These are phyloP conservation scores for Clepsis dumicolana DNA, from an alignment of 2,888 invertebrate species.

Conservation along the genomic window DNA sequence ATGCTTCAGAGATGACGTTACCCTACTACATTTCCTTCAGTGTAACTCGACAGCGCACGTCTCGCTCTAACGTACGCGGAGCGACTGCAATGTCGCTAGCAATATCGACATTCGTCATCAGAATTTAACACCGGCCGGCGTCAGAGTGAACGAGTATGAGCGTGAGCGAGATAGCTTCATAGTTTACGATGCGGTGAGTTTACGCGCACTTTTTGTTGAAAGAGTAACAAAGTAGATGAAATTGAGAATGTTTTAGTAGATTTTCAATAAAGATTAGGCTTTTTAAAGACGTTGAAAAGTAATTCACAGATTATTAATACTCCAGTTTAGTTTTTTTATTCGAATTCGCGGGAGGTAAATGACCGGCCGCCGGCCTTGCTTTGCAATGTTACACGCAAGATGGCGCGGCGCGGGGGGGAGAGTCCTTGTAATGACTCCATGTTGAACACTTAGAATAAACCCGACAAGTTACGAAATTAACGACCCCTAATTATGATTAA, in stretches of 20 bases:
- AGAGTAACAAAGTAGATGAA: not conserved
- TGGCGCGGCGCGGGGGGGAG: slow-evolving; percentile 26
- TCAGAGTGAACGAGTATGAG: slow-evolving; percentile 11
- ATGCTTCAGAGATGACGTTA: not conserved
- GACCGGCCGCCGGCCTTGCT: slow-evolving; percentile 30
- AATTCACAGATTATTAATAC: not conserved
- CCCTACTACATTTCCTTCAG: not conserved
- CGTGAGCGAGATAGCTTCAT: slow-evolving; percentile 27
- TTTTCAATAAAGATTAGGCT: not conserved
- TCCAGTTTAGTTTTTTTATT: not conserved
- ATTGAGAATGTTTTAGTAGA: not conserved
- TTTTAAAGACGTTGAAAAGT: not conserved
- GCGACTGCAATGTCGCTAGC: slow-evolving; percentile 25
- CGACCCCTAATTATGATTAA: slow-evolving; percentile 27
- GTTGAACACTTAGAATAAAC: slow-evolving; percentile 29
- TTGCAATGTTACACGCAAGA: slow-evolving; percentile 22
- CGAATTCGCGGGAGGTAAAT: slow-evolving; percentile 9
- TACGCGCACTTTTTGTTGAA: slow-evolving; percentile 35
- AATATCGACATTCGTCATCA: slow-evolving; percentile 9
- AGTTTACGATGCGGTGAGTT: too few species aligned
- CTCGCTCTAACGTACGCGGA: slow-evolving; percentile 12
- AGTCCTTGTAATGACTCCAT: slow-evolving; percentile 23
- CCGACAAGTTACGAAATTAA: slow-evolving; percentile 19
- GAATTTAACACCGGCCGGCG: slow-evolving; percentile 18
- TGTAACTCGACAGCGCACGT: not conserved